A percentile compares a stretch with the other conserved stretches of the same genome.
phyloP scores from a whole-genome alignment of 2,113 vertebrate genomes.

The Phalacrocorax aristotelis region DNA sequence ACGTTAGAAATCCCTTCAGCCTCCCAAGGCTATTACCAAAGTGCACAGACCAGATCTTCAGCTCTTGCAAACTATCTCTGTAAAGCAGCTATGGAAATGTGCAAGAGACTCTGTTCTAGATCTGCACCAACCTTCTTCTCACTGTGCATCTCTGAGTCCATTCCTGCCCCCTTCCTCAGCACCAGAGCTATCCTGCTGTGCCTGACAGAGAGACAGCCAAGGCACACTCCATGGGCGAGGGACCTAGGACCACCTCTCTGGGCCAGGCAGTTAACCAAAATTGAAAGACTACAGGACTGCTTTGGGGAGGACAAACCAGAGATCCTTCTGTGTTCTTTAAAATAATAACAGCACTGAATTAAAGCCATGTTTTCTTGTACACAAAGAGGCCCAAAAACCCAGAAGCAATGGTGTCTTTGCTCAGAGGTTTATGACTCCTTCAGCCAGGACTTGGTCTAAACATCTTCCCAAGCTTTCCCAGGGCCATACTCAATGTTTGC shows the following conservation, averaged over 20 bases:
- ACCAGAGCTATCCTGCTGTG: neutral
- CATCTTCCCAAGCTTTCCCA: neutral
- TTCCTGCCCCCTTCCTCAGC: neutral
- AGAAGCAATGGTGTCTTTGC: neutral
- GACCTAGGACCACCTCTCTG: neutral
- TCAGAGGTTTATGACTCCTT: neutral
- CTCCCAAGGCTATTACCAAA: neutral
- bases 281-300: neutral
- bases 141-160: accelerated
- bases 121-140: neutral
- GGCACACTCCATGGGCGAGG: neutral
- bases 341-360: neutral
- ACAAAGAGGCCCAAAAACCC: neutral
- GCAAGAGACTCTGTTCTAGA: neutral
- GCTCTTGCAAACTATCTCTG: neutral
- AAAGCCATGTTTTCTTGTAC: neutral
- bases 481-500: neutral
- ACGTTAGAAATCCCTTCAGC: neutral
- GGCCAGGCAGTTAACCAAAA: neutral
- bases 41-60: neutral
- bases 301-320: neutral
- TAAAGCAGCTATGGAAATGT: neutral
- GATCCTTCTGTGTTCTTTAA: neutral
- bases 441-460: neutral
- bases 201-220: neutral